Base-by-base conservation (phyloP, 2,113 vertebrate genomes). In the Hipposideros armiger region DNA sequence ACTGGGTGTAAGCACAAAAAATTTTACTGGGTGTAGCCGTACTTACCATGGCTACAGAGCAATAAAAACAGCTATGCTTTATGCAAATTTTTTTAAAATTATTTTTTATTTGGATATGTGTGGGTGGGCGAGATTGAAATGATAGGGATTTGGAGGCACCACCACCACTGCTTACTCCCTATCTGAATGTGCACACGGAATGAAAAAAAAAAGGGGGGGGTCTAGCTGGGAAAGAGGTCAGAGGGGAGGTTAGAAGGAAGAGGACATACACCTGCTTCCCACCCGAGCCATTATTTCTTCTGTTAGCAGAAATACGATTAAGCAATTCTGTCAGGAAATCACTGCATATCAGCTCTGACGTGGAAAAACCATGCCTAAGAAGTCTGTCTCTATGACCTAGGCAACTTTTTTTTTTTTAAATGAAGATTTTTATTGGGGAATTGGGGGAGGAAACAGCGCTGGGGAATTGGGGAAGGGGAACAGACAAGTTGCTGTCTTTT, bases 291-390 rank as follows among this genome's bases (percentile, higher is more conserved):
- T 77, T 20, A 64, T 85, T 80, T 54, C 42, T 83, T 74, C 36
- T 42, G 7, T 86, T 72, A 90, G 19, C 40, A 87, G 60, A 74
- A 87, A 54, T 6, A 28, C 50, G 17, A 52, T 36, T 42, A 58
- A 92, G 62, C 45, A 56, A 69, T 70, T 83, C 28, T 86, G n/a
- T 84, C 90, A 30, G 7, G n/a, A 87, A 70, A 94, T 64, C 54
- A 72, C 32, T 16, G 11, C 47, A 28, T 77, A 67, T 89, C 58
- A 45, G 28, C 40, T 67, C 11, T 85, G 50, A 80, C 60, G 28
- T 80, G 78, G 32, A 73, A 67, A 94, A 94, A 47, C 24, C 36
- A 19, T 14, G 16, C 17, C 70, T 73, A 84, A 78, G 73, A 66
- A 73, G 7, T 84, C 70, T 47, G 45, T 42, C 47, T 78, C 36